Percentiles rank a stretch among this genome's conserved stretches.
These are phyloP conservation scores for Sarcophaga caerulescens DNA, from an alignment of 2,888 invertebrate species.

Conservation along the genomic window DNA sequence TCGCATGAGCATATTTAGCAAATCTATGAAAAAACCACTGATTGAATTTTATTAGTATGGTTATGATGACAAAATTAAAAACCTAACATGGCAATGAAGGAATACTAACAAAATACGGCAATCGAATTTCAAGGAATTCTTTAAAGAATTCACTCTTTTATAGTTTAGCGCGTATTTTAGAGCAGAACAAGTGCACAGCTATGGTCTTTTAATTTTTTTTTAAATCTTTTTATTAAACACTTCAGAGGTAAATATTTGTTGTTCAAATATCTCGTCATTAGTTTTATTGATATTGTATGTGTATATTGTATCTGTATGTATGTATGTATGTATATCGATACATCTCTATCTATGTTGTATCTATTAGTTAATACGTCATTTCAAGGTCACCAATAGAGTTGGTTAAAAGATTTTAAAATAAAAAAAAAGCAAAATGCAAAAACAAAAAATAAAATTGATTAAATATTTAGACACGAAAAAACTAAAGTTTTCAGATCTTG, in stretches of 20 bases:
- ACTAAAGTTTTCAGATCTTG: constrained; percentile 47
- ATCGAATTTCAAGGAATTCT: neutral
- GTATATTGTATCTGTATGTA: constrained; percentile 13
- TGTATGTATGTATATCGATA: neutral
- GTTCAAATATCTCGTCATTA: constrained; percentile 35
- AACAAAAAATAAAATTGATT: constrained; percentile 44
- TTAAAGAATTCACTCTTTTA: neutral
- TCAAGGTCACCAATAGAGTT: constrained; percentile 52
- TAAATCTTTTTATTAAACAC: constrained; percentile 2
- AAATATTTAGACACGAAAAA: neutral
- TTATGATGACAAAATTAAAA: too few species aligned
- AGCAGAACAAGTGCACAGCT: neutral
- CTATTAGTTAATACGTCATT: constrained; percentile 45
- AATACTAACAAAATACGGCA: too few species aligned
- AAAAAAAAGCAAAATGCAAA: constrained; percentile 43
- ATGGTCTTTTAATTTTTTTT: constrained; percentile 15
- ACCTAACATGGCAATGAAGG: too few species aligned
- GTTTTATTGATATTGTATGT: constrained; percentile 8
- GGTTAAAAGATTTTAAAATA: constrained; percentile 17
- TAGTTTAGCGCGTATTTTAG: neutral
- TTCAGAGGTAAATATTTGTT: constrained; percentile 26
- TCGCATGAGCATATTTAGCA: too few species aligned
- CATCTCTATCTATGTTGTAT: neutral
- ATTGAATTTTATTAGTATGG: too few species aligned
- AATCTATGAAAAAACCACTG: too few species aligned